These are phyloP conservation scores for Thymelicus sylvestris DNA, from an alignment of 2,888 invertebrate genomes.

Conservation along the genomic window DNA sequence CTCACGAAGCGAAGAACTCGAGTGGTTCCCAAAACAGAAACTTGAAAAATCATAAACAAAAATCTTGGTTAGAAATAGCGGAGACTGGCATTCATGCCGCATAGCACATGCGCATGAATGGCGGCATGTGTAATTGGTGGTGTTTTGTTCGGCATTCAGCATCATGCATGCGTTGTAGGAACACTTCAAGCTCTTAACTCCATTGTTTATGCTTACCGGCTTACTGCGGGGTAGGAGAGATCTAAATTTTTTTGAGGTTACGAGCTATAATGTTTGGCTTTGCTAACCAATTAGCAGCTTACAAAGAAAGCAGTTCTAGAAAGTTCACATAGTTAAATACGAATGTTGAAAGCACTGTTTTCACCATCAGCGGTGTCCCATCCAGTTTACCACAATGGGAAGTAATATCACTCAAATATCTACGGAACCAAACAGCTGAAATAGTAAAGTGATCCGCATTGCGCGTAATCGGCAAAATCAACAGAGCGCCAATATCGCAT, in stretches of 20 bases:
- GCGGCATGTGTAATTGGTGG: conserved; percentile 23
- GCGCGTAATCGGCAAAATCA: conserved; percentile 77
- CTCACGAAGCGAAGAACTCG: conserved; percentile 1
- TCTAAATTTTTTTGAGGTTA: neutral
- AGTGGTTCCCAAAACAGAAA: conserved; percentile 8
- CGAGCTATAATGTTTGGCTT: neutral
- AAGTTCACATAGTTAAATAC: too few relatives aligned
- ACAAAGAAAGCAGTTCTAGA: too few relatives aligned
- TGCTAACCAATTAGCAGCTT: neutral
- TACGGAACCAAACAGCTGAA: conserved; percentile 55
- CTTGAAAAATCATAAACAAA: conserved; percentile 32
- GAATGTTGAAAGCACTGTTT: too few relatives aligned
- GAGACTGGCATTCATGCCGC: conserved; percentile 11
- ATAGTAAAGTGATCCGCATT: conserved; percentile 63
- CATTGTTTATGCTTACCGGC: conserved; percentile 6
- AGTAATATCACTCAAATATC: neutral
- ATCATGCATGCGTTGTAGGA: conserved; percentile 23
- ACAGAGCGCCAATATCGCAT: conserved; percentile 52
- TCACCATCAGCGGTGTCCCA: too few relatives aligned
- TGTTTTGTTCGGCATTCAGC: conserved; percentile 29
- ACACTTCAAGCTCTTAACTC: conserved; percentile 5
- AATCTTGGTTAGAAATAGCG: conserved; percentile 32
- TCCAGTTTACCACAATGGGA: too few relatives aligned
- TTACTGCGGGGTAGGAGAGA: neutral
- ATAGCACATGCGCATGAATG: conserved; percentile 13